Percentiles rank a stretch among this genome's conserved stretches.
These are phyloP conservation scores for Esox lucius DNA, from an alignment of 2,797 vertebrate genomes.

Conservation along the genomic window DNA sequence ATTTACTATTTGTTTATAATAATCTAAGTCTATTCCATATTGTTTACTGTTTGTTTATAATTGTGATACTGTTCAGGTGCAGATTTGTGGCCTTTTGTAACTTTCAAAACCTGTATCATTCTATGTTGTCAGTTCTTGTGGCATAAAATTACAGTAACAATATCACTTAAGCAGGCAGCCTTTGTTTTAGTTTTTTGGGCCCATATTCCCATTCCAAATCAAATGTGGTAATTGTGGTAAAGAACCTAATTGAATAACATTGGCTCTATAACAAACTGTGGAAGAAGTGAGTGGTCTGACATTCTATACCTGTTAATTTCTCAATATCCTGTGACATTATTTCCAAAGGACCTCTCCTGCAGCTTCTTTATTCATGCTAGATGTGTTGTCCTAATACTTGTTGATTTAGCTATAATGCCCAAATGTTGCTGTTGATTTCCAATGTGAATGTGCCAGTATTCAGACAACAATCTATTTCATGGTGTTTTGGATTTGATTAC, in stretches of 20 bases:
- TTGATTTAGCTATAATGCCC: slow-evolving; percentile 15
- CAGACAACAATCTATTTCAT: slow-evolving; percentile 25
- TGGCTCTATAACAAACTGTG: no score
- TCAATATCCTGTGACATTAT: slow-evolving; percentile 52
- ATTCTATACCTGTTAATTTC: slow-evolving; percentile 30
- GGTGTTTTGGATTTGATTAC: slow-evolving; percentile 23
- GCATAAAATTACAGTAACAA: not conserved
- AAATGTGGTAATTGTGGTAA: not conserved
- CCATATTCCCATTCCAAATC: not conserved
- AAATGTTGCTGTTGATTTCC: slow-evolving; percentile 12
- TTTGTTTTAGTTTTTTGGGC: not conserved
- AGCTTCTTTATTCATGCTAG: slow-evolving; percentile 49
- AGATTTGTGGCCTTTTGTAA: slow-evolving; percentile 2
- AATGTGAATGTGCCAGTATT: slow-evolving; percentile 41
- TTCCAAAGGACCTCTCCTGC: slow-evolving; percentile 34
- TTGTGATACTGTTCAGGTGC: slow-evolving; percentile 8
- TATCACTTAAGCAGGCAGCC: not conserved
- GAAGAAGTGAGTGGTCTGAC: no score
- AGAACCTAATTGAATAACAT: not conserved
- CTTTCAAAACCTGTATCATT: not conserved
- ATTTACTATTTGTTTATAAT: not conserved
- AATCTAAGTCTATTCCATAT: not conserved
- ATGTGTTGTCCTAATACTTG: slow-evolving; percentile 9
- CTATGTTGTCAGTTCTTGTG: slow-evolving; percentile 21
- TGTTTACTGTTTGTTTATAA: not conserved